phyloP scores from a whole-genome alignment of 1,140 invertebrate species.

The Oreohelix idahoensis region DNA sequence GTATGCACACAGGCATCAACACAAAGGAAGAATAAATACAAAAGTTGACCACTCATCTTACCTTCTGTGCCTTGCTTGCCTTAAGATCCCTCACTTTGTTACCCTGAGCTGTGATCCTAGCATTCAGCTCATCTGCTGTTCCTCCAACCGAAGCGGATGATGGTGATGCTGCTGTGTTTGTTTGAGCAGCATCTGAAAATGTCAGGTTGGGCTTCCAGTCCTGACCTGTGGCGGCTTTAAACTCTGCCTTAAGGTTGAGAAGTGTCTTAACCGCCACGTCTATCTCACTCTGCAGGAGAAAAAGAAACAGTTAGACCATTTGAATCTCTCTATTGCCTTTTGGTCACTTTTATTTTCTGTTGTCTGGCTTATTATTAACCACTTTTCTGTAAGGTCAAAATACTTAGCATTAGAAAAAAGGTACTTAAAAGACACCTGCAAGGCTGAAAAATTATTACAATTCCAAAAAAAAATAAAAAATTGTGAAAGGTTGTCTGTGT shows the following conservation, averaged over 20 bases:
- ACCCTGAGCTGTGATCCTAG: constrained; percentile 81
- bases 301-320: too few species aligned
- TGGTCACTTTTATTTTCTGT: too few species aligned
- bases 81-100: constrained; percentile 81
- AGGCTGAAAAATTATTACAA: too few species aligned
- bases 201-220: constrained; percentile 56
- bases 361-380: too few species aligned
- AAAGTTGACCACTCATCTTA: constrained; percentile 38
- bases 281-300: constrained; percentile 69
- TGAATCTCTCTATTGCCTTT: too few species aligned
- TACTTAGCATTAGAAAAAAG: too few species aligned
- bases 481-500: too few species aligned
- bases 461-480: too few species aligned
- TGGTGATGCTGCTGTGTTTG: constrained; percentile 61
- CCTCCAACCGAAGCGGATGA: constrained; percentile 27
- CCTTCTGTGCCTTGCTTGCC: constrained; percentile 64
- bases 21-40: neutral
- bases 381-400: too few species aligned
- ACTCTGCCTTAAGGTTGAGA: constrained; percentile 81
- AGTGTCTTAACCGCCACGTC: constrained; percentile 83
- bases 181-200: constrained; percentile 4
- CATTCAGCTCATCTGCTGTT: constrained; percentile 70
- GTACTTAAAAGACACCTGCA: too few species aligned
- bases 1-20: too few species aligned
- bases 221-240: constrained; percentile 75